phyloP scores from a whole-genome alignment of 2,797 vertebrate species.

The Brachyalestes nurse region DNA sequence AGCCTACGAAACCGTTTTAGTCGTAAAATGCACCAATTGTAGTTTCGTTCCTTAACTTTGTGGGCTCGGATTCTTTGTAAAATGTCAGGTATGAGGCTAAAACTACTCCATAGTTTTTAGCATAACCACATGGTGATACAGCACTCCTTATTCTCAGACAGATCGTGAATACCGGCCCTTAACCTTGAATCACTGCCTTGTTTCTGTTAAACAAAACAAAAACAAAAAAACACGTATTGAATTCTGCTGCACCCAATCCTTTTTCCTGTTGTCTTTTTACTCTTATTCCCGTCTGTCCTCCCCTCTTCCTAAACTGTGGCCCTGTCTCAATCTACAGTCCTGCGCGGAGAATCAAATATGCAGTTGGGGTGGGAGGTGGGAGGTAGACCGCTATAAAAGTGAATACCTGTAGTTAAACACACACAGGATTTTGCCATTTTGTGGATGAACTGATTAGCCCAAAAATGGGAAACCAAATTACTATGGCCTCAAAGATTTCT shows the following conservation, averaged over 20 bases:
- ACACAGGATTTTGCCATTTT: background rate
- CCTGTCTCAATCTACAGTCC: background rate
- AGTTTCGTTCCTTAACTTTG: background rate
- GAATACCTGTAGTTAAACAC: background rate
- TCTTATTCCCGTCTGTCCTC: background rate
- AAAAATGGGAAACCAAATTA: background rate
- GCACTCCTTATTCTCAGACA: conserved; percentile 16
- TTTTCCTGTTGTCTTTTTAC: background rate
- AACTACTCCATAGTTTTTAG: background rate
- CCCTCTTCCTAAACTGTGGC: background rate
- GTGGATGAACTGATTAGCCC: background rate
- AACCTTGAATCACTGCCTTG: conserved; percentile 55
- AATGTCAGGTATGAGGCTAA: background rate
- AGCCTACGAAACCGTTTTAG: background rate
- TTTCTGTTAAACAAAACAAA: conserved; percentile 24
- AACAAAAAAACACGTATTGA: too few relatives aligned
- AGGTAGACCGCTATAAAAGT: background rate
- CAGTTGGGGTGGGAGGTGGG: background rate
- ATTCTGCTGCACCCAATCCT: background rate
- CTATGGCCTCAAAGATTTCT: too few relatives aligned
- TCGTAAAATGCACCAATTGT: background rate
- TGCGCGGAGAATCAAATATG: background rate
- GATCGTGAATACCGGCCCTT: conserved; percentile 48
- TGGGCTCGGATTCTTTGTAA: background rate
- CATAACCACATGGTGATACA: background rate